Percentiles rank a stretch among this genome's conserved stretches.
phyloP scores from a whole-genome alignment of 1,140 invertebrate genomes.

The Pseudobourletiella spinata region DNA sequence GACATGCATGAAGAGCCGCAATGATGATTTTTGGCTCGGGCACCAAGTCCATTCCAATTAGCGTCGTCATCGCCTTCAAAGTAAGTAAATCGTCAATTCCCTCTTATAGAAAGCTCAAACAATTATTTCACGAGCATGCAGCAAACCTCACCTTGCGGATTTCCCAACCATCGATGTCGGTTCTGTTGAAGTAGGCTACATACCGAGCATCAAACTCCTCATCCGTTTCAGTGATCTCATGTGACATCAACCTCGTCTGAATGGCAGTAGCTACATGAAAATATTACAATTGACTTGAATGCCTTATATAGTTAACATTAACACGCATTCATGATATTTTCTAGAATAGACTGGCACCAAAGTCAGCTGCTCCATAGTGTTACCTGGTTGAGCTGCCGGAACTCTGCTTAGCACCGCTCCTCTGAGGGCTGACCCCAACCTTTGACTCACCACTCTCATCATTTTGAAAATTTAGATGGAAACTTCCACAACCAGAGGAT shows the following conservation, averaged over 20 bases:
- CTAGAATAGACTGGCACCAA: neutral
- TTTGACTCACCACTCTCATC: conserved; percentile 45
- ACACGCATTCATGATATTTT: neutral
- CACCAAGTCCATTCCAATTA: conserved; percentile 79
- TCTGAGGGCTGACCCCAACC: conserved; percentile 40
- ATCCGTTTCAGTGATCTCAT: conserved; percentile 45
- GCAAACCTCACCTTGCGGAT: conserved; percentile 57
- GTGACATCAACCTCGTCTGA: conserved; percentile 13
- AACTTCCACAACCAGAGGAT: no score
- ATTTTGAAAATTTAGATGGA: conserved; percentile 42
- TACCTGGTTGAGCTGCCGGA: neutral
- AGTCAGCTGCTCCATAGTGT: neutral
- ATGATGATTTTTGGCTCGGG: conserved; percentile 89
- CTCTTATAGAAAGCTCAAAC: neutral
- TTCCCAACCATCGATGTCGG: conserved; percentile 94
- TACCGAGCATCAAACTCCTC: conserved; percentile 68
- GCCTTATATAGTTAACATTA: neutral
- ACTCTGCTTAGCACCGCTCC: conserved; percentile 25
- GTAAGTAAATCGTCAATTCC: no score
- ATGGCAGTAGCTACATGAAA: neutral
- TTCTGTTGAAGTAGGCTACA: conserved; percentile 74
- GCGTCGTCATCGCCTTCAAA: conserved; percentile 48
- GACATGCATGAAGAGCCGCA: conserved; percentile 84
- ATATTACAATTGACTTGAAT: neutral
- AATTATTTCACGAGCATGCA: neutral